These are phyloP conservation scores for Tragopan temminckii DNA, from an alignment of 2,797 vertebrate genomes.

Conservation along the genomic window DNA sequence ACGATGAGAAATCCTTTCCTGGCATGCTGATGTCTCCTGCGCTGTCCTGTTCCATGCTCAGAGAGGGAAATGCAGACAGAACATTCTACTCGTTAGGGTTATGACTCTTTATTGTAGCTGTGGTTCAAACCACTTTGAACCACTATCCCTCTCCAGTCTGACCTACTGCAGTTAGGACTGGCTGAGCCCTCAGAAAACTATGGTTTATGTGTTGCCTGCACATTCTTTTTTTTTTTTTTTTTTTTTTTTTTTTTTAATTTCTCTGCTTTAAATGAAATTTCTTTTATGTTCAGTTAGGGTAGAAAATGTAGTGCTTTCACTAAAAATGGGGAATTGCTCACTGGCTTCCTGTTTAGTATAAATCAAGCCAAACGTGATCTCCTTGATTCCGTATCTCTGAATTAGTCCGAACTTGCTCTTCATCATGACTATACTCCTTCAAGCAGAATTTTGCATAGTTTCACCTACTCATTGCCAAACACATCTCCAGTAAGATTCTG, in stretches of 20 bases:
- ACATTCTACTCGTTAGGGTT: not conserved
- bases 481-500: not conserved
- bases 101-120: not conserved
- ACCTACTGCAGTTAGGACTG: accelerated
- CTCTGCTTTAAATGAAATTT: not conserved
- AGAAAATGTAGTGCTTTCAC: not conserved
- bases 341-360: not conserved
- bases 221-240: not conserved
- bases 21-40: not conserved
- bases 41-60: accelerated
- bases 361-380: not conserved
- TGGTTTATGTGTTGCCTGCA: not conserved
- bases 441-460: not conserved
- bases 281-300: not conserved
- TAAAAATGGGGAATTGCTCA: not conserved
- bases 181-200: not conserved
- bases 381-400: not conserved
- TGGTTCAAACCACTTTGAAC: not conserved
- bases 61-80: not conserved
- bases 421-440: not conserved
- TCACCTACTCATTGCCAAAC: not conserved
- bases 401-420: conserved; percentile 29
- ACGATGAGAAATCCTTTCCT: not conserved
- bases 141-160: not conserved
- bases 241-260: not conserved